These are phyloP conservation scores for Eustalomyia histrio DNA, from an alignment of 2,888 invertebrate species.

Conservation along the genomic window DNA sequence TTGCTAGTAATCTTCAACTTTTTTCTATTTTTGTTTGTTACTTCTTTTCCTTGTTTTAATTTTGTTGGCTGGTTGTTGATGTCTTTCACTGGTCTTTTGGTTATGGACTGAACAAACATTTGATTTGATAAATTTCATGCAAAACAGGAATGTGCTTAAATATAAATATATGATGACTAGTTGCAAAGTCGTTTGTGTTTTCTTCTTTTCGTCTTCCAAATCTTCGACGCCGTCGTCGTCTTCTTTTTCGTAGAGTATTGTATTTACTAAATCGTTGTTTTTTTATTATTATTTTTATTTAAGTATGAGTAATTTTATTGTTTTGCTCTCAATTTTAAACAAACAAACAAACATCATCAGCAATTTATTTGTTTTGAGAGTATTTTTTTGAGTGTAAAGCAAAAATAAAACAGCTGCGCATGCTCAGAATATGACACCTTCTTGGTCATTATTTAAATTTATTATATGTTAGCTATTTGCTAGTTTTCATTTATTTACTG, in stretches of 20 bases:
- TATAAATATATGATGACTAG: conserved; percentile 54
- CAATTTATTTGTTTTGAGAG: conserved; percentile 7
- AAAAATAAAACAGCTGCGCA: conserved; percentile 34
- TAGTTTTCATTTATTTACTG: neutral
- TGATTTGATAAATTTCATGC: conserved; percentile 32
- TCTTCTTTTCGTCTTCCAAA: neutral
- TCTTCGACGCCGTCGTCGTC: neutral
- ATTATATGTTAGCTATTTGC: neutral
- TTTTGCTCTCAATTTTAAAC: neutral
- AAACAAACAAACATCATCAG: neutral
- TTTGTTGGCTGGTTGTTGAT: conserved; percentile 23
- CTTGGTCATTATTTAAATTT: conserved; percentile 32
- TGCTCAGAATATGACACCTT: conserved; percentile 26
- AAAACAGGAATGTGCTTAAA: conserved; percentile 51
- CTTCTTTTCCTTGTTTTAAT: conserved; percentile 10
- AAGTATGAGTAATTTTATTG: conserved; percentile 3
- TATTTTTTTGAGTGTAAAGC: neutral
- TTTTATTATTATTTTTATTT: neutral
- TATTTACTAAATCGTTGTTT: conserved; percentile 7
- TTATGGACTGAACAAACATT: conserved; percentile 25
- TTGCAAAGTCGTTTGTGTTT: conserved; percentile 34
- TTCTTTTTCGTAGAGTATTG: conserved; percentile 4
- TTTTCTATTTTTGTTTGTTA: conserved; percentile 29
- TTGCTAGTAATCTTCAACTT: conserved; percentile 15
- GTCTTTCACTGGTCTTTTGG: conserved; percentile 39